Evolutionary conservation across 2,113 vertebrate genomes (phyloP).

Genomic region (Saimiri boliviensis): DNA sequence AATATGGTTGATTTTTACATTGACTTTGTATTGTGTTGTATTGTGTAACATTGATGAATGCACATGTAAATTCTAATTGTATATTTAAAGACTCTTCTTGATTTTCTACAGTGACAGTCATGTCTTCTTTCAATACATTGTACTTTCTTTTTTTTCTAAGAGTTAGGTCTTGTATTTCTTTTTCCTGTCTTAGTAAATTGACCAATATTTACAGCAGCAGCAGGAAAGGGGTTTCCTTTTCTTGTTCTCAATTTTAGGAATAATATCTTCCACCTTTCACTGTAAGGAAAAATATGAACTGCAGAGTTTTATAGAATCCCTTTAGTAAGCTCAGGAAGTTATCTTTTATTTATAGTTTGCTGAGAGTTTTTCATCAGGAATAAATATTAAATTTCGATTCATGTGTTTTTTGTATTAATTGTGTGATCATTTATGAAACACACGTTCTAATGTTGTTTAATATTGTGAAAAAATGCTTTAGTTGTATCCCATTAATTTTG

Average conservation of each 20-base stretch:
- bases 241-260: not conserved
- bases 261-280: not conserved
- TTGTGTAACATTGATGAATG: not conserved
- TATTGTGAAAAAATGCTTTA: not conserved
- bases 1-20: not conserved
- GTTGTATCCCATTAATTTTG: not conserved
- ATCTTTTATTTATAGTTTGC: not conserved
- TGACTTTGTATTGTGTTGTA: not conserved
- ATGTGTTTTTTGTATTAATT: not conserved
- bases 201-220: not conserved
- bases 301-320: not conserved
- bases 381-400: not conserved
- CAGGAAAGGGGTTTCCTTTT: not conserved
- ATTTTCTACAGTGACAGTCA: not conserved
- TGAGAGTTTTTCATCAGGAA: not conserved
- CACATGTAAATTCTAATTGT: not conserved
- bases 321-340: not conserved
- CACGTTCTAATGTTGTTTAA: not conserved
- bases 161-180: not conserved
- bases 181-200: not conserved
- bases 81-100: not conserved
- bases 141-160: not conserved
- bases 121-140: not conserved
- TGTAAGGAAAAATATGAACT: not conserved
- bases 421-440: not conserved